A percentile compares a stretch with the other conserved stretches of the same genome.
Evolutionary conservation across 2,113 vertebrate genomes (phyloP).

Genomic region (Phrynosoma blainvillii): DNA sequence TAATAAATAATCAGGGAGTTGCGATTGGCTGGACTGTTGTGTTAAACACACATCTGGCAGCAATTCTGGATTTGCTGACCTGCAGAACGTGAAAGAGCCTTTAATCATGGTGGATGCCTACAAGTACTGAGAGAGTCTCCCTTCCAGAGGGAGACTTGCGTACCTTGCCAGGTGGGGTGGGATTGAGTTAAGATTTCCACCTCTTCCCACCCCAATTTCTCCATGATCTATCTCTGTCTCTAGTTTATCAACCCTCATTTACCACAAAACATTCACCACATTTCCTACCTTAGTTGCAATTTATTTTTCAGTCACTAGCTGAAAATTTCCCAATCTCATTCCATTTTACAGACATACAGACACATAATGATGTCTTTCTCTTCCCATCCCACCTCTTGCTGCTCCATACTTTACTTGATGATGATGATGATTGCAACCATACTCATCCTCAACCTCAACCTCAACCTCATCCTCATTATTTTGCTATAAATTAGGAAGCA

Average conservation of each 20-base stretch:
- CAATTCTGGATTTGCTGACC: neutral
- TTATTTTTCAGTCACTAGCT: neutral
- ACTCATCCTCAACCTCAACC: neutral
- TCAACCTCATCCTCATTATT: conserved; percentile 41
- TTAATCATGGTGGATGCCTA: neutral
- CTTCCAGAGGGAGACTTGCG: neutral
- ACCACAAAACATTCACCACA: neutral
- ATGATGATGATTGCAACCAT: conserved; percentile 31
- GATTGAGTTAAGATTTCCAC: neutral
- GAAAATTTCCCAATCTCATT: neutral
- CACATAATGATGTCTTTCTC: neutral
- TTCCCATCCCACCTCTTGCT: neutral
- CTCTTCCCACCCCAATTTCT: neutral
- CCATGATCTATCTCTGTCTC: conserved; percentile 6
- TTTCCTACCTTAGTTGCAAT: neutral
- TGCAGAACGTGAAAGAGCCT: neutral
- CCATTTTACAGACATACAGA: neutral
- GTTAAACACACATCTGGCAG: neutral
- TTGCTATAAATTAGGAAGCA: conserved; percentile 56
- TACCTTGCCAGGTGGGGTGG: neutral
- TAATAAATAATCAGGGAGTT: neutral
- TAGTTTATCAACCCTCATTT: conserved; percentile 6
- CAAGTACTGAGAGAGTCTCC: neutral
- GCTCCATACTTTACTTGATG: conserved; percentile 29
- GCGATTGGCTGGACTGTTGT: neutral